These are phyloP conservation scores for Sinocyclocheilus grahami DNA, from an alignment of 2,113 vertebrate genomes.

Conservation along the genomic window DNA sequence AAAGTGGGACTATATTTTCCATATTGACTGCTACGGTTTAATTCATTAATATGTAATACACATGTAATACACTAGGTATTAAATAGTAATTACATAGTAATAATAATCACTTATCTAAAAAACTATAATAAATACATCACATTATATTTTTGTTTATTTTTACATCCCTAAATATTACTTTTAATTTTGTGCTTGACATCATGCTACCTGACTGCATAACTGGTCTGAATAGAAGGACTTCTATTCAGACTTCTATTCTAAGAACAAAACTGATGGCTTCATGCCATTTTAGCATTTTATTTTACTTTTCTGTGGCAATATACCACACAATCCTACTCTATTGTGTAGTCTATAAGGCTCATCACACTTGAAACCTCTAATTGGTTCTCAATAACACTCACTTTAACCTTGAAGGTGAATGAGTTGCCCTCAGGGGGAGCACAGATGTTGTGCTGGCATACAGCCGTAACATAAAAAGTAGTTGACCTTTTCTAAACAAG, in stretches of 20 bases:
- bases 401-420: constrained; percentile 30
- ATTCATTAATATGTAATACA: neutral
- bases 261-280: neutral
- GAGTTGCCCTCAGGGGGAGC: constrained; percentile 10
- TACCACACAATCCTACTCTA: neutral
- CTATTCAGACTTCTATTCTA: no score
- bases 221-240: neutral
- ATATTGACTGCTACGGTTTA: neutral
- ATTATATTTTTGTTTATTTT: neutral
- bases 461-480: neutral
- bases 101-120: neutral
- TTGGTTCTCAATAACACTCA: constrained; percentile 20
- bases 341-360: neutral
- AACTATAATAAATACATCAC: neutral
- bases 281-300: neutral
- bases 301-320: neutral
- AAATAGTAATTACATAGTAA: neutral
- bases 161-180: neutral
- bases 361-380: constrained; percentile 12
- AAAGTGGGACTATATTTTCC: neutral
- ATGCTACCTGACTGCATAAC: neutral
- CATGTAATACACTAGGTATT: neutral
- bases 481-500: constrained; percentile 5
- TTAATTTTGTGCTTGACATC: no score
- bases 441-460: constrained; percentile 26